Evolutionary conservation across 2,113 vertebrate species (phyloP), one percentile per base, ranked within the genome.

Genomic region (Triplophysa tibetana): DNA sequence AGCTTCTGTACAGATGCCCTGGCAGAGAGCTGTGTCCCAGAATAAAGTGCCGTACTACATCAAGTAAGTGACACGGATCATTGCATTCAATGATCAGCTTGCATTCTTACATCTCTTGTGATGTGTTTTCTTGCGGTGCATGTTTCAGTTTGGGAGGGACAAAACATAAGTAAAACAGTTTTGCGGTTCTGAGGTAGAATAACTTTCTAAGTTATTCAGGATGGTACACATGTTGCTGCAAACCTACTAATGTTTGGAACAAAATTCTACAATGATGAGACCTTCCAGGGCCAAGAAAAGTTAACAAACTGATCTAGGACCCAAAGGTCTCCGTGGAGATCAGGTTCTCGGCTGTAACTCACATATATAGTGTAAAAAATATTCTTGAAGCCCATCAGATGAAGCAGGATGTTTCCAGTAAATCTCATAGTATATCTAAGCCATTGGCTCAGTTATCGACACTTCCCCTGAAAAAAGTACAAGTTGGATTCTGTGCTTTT

Each of bases 21-120:
- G 95, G 95, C 95, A 96, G 85, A 92, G 95, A 88, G 95, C 95
- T 70, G 92, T 96, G 84, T 95, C 95, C 73, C 94, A 93, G 83
- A 96, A 95, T 90, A 96, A 95, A 91, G 95, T 95, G 75, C 95
- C 95, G 81, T 96, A 96, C 85, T 96, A 95, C 70, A 96, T 96
- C 91, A 96, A 95, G 95, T 96, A 95, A 95, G 95, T 95, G 21
- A 10, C 54, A 58, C 54, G n/a, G 8, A 58, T 21, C 11, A 11
- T 12, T 45, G 10, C 43, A 45, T 45, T 45, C 43, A 12, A 45
- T 12, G 5, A 12, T 10, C 11, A 11, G 43, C 10, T 45, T 45
- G 10, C 8, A 45, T 45, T 9, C 1, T 45, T 45, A 1, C 11
- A 45, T 45, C 43, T 45, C 11, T 12, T 45, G 43, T 12, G 10